Percentiles rank a stretch among this genome's conserved stretches.
These are phyloP conservation scores for Atractosteus spatula DNA, from an alignment of 2,113 vertebrate species.

Conservation along the genomic window DNA sequence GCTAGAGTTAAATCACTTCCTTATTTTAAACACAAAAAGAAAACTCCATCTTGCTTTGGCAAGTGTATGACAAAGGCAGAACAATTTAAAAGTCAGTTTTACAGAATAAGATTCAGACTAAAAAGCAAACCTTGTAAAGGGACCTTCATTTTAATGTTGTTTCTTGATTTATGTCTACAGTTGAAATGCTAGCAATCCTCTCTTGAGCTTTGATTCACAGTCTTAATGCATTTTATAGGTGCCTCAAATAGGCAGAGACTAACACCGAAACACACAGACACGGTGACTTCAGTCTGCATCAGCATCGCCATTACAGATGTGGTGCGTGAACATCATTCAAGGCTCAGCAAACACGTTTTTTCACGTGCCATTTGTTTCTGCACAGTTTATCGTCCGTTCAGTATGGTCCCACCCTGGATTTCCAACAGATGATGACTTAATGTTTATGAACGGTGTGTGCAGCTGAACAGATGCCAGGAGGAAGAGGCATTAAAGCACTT, in stretches of 20 bases:
- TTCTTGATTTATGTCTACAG: too few species aligned
- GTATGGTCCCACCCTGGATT: slow-evolving; percentile 30
- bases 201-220: background rate
- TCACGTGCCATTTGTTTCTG: background rate
- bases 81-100: slow-evolving; percentile 12
- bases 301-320: too few species aligned
- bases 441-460: slow-evolving; percentile 38
- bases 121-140: slow-evolving; percentile 29
- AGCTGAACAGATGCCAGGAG: slow-evolving; percentile 2
- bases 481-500: slow-evolving; percentile 5
- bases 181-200: too few species aligned
- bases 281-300: too few species aligned
- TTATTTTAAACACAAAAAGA: slow-evolving; percentile 11
- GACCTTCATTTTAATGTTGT: background rate
- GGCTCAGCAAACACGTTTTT: slow-evolving; percentile 25
- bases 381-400: slow-evolving; percentile 18
- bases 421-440: slow-evolving; percentile 41
- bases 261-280: background rate
- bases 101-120: slow-evolving; percentile 48
- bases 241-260: background rate
- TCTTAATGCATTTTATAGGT: background rate
- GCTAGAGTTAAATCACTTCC: slow-evolving; percentile 33
- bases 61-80: slow-evolving; percentile 30
- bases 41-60: slow-evolving; percentile 17
- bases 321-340: slow-evolving; percentile 30